A percentile compares a stretch with the other conserved stretches of the same genome.
Evolutionary conservation across 2,888 invertebrate species (phyloP).

Genomic region (Apodemia zela): DNA sequence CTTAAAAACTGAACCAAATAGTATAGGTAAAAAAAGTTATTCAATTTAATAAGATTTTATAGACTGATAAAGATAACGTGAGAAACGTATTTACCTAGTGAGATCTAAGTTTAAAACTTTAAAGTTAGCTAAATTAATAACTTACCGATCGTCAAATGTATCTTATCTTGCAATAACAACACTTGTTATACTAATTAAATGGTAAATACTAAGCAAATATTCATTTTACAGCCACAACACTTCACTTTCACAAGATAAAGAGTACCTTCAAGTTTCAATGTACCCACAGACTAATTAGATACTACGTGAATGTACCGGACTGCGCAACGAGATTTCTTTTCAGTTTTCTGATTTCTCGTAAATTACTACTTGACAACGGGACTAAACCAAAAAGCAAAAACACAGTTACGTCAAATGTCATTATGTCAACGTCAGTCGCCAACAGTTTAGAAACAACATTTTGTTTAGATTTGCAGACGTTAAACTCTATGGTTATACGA

Average conservation of each 20-base stretch:
- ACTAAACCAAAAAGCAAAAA: constrained; percentile 6
- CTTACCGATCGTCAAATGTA: background rate
- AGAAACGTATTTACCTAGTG: constrained; percentile 38
- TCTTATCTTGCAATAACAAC: constrained; percentile 29
- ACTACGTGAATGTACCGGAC: too few relatives aligned
- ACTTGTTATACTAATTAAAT: constrained; percentile 40
- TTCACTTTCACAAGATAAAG: constrained; percentile 56
- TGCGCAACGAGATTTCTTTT: constrained; percentile 46
- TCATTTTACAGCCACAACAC: constrained; percentile 67
- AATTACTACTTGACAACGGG: constrained; percentile 21
- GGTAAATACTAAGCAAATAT: constrained; percentile 52
- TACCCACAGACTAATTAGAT: too few relatives aligned
- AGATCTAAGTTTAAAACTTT: constrained; percentile 22
- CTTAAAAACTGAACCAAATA: too few relatives aligned
- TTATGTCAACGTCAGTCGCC: constrained; percentile 19
- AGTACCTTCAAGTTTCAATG: constrained; percentile 34
- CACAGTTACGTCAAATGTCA: constrained; percentile 12
- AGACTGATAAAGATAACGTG: constrained; percentile 48
- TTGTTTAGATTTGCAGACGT: background rate
- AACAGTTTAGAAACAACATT: constrained; percentile 32
- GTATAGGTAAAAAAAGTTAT: background rate
- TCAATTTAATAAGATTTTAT: constrained; percentile 16
- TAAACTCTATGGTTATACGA: background rate
- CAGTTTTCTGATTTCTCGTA: constrained; percentile 41
- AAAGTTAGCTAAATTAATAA: background rate